Evolutionary conservation across 2,888 invertebrate genomes (phyloP), one percentile per base, ranked within the genome.

Genomic region (Drosophila mayaguana): DNA sequence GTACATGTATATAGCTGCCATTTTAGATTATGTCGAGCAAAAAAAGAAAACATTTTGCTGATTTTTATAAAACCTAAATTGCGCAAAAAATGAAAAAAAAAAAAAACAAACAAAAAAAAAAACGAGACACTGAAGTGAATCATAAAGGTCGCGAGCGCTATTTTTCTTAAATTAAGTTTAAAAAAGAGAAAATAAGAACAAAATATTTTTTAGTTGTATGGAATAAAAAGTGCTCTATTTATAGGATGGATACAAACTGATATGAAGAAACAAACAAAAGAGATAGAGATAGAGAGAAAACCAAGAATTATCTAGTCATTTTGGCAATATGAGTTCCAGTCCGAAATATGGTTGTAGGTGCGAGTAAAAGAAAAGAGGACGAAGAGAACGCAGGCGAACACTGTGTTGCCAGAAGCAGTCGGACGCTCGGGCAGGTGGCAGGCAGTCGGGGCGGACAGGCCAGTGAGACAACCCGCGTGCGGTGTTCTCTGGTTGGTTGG

Each of bases 401-500:
- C 8, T 20, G 34, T 20, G 20, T 9, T 38, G 38, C 12, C 22
- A 54, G 40, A 40, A 16, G 9, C 16, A 22, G 16, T 53, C 34
- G 16, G 50, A 12, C 32, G 25, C 11, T 25, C 48, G 12, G 36
- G 36, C 51, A 36, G 51, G 20, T 59, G 36, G 40, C 50, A 54
- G 40, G 6, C 34, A 40, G 38, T 16, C 63, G 36, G 28, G 32
- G 32, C 11, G 61, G 42, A 18, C 38, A 53, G 63, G 46, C 63
- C 67, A 63, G 45, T 42, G 40, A 53, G 65, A 25, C 56, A 63
- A 20, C 34, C 46, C 48, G 80, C 64, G 71, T 66, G 63, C 69
- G 64, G 78, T 63, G 72, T 48, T 69, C 83, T 81, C 81, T 81
- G 81, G 81, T 81, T 81, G 81, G 81, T 70, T 83, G 68, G 75